phyloP scores from a whole-genome alignment of 1,140 invertebrate genomes.

The Agrypnia vestita region DNA sequence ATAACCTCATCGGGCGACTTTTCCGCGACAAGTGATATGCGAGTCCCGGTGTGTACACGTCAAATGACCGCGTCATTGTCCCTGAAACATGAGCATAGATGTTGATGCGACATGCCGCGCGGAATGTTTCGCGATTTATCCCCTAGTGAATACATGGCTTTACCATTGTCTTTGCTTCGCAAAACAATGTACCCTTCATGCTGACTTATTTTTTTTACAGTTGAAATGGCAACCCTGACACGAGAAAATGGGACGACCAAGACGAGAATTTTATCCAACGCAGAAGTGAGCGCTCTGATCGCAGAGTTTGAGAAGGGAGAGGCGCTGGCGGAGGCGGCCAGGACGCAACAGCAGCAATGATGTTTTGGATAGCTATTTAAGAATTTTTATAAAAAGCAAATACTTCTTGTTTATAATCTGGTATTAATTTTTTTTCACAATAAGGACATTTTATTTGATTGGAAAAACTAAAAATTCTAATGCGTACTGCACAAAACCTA shows the following conservation, averaged over 20 bases:
- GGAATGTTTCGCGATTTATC: too few species aligned
- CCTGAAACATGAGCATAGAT: too few species aligned
- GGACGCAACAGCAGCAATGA: slow-evolving; percentile 80
- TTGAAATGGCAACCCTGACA: slow-evolving; percentile 94
- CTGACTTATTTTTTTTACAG: slow-evolving; percentile 70
- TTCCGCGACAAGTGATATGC: too few species aligned
- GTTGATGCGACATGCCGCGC: too few species aligned
- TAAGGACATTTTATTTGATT: neutral
- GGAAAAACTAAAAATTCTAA: too few species aligned
- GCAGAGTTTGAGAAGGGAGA: slow-evolving; percentile 92
- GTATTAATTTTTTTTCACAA: slow-evolving; percentile 24
- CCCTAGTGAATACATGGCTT: too few species aligned
- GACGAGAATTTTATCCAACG: slow-evolving; percentile 85
- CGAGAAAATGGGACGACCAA: slow-evolving; percentile 88
- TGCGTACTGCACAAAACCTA: too few species aligned
- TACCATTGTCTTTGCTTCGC: neutral
- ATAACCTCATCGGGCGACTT: too few species aligned
- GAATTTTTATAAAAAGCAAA: slow-evolving; percentile 27
- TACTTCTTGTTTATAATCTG: slow-evolving; percentile 19
- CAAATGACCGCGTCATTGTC: too few species aligned
- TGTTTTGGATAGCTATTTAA: slow-evolving; percentile 1
- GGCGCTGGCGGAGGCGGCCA: slow-evolving; percentile 86
- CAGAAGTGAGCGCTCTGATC: slow-evolving; percentile 91
- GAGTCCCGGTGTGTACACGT: too few species aligned
- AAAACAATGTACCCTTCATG: neutral